phyloP scores from a whole-genome alignment of 2,797 vertebrate genomes.

The Lemur catta region DNA sequence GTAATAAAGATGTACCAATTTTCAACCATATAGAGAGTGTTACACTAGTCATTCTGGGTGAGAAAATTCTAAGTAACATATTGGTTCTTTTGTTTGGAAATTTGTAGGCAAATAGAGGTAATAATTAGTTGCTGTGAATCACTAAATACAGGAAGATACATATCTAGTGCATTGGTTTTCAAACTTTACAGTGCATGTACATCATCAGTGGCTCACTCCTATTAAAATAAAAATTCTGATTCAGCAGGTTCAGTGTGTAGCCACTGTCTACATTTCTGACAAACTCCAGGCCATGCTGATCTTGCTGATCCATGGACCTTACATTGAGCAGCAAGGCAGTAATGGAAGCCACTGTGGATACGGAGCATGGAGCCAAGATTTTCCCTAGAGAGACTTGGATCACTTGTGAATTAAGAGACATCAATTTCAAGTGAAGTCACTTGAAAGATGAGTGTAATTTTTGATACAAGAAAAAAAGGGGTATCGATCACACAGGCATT shows the following conservation, averaged over 20 bases:
- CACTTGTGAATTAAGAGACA: not conserved
- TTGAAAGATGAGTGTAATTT: not conserved
- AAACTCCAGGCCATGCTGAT: not conserved
- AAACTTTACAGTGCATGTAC: not conserved
- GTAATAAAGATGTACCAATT: conserved; percentile 20
- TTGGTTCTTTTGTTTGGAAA: not conserved
- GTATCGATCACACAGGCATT: not conserved
- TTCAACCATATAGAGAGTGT: not conserved
- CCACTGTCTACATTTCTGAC: not conserved
- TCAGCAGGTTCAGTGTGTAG: not conserved
- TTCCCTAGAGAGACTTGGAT: not conserved
- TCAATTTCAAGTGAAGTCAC: not conserved
- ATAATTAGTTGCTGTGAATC: not conserved
- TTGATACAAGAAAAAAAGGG: not conserved
- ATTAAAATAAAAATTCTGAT: not conserved
- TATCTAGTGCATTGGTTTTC: not conserved
- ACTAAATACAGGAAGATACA: not conserved
- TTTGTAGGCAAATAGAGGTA: not conserved
- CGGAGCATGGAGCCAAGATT: not conserved
- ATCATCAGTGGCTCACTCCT: not conserved
- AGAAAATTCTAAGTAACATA: conserved; percentile 19
- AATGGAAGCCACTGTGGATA: rapidly evolving
- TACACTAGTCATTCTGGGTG: not conserved
- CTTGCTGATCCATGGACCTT: too few relatives aligned
- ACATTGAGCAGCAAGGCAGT: not conserved